Evolutionary conservation across 2,113 vertebrate species (phyloP), one percentile per base, ranked within the genome.

Genomic region (Trematomus loennbergii): DNA sequence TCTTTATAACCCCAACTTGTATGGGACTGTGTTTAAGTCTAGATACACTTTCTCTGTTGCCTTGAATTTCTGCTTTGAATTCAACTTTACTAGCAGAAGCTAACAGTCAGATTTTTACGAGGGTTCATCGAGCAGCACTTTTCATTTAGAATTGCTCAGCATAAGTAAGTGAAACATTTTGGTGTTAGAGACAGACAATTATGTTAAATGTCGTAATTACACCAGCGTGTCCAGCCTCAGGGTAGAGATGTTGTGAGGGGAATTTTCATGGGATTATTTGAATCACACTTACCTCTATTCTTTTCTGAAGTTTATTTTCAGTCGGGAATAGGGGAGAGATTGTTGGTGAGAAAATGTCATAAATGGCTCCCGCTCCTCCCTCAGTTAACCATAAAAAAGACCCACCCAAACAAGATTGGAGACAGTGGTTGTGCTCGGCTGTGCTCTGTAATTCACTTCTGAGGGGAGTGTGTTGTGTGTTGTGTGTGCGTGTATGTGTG

Each of bases 361-460:
- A 86, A 90, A 88, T 89, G 7, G 10, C 55, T 73, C 0, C 16
- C 17, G 52, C 82, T 89, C 92, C 93, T 88, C 91, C 92, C 87
- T n/a, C 17, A 89, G 73, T 84, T 82, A 88, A 94, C 93, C 90
- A 88, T 90, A 84, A 88, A 84, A 72, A 78, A 40, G 93, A 87
- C 92, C 93, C 94, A 89, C 94, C 93, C 94, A 94, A 91, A 94
- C 87, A 87, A 83, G 88, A 78, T 63, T 88, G 88, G 88, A 93
- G 86, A 89, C 89, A 70, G 92, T 15, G 93, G 89, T 90, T 90
- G 80, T 90, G 54, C 81, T 85, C 18, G 6, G 79, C 72, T 81
- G 68, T 52, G 77, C 89, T 90, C 90, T 93, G 82, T 92, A 92
- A 93, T 94, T 93, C 85, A 81, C 72, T 65, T 89, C 79, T 85